A percentile compares a stretch with the other conserved stretches of the same genome.
Conservation (phyloP, 2,113 vertebrate species). For the Asarcornis scutulata region DNA sequence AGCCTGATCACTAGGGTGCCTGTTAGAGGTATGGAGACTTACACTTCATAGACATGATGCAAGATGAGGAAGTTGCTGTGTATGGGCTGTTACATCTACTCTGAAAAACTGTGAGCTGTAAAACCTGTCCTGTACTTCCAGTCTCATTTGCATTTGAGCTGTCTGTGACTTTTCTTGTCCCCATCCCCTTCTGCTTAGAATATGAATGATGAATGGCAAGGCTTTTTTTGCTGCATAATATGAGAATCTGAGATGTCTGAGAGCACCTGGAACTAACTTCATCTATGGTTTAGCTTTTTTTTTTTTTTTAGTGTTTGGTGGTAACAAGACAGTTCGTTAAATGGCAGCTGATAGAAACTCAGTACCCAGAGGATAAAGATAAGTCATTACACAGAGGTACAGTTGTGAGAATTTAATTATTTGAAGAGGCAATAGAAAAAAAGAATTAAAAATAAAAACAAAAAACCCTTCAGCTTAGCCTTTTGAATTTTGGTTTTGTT, state of each 20-base stretch:
- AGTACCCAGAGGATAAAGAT: neutral
- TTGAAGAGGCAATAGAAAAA: neutral
- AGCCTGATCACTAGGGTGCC: neutral
- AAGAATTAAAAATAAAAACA: neutral
- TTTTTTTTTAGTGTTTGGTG: neutral
- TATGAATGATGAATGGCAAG: neutral
- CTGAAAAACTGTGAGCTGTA: neutral
- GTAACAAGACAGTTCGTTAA: neutral
- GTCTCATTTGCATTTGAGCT: neutral
- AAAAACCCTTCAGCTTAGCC: neutral
- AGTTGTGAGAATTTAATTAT: neutral
- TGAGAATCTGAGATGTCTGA: neutral
- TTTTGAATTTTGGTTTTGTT: accelerated
- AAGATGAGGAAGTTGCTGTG: neutral
- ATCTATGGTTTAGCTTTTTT: neutral
- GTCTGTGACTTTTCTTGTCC: neutral
- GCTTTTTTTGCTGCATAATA: neutral
- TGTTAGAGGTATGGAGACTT: neutral
- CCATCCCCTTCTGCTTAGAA: neutral
- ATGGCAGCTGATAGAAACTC: neutral
- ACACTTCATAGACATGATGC: accelerated
- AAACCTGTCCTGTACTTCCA: neutral
- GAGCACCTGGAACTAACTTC: neutral
- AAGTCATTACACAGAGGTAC: neutral
- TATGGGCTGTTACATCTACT: neutral